These are phyloP conservation scores for Sebastes itinus DNA, from an alignment of 2,797 vertebrate genomes.

Conservation along the genomic window DNA sequence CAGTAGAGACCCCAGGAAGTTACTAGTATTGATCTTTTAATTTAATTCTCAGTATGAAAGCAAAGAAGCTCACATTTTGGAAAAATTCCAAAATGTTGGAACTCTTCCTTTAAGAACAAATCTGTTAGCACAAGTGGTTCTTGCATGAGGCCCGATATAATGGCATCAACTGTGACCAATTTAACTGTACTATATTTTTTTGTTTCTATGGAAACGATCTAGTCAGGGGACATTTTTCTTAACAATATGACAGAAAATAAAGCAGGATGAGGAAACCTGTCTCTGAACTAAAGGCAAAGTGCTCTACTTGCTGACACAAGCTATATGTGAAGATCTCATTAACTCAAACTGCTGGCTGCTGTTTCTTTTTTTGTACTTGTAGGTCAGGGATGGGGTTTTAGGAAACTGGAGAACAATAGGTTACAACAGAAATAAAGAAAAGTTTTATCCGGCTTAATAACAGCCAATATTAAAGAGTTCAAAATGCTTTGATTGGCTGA, in stretches of 20 bases:
- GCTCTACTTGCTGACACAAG: neutral
- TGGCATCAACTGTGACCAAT: neutral
- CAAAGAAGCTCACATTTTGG: rapidly evolving
- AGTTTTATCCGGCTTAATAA: neutral
- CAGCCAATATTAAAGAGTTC: neutral
- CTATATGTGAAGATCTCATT: neutral
- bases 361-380: neutral
- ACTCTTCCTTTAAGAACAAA: neutral
- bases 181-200: neutral
- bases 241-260: conserved; percentile 9
- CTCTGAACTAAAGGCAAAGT: neutral
- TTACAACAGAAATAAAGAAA: neutral
- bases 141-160: neutral
- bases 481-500: neutral
- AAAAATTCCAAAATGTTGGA: neutral
- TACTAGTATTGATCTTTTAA: neutral
- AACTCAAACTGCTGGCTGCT: neutral
- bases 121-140: neutral
- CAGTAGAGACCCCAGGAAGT: neutral
- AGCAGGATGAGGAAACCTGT: neutral
- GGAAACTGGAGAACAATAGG: neutral
- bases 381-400: neutral
- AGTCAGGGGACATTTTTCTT: neutral
- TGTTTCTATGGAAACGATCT: conserved; percentile 43
- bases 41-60: neutral